Evolutionary conservation across 23 tunicate genomes (phyloP), one percentile per base, ranked within the genome.

Genomic region (Trididemnum nubilum): DNA sequence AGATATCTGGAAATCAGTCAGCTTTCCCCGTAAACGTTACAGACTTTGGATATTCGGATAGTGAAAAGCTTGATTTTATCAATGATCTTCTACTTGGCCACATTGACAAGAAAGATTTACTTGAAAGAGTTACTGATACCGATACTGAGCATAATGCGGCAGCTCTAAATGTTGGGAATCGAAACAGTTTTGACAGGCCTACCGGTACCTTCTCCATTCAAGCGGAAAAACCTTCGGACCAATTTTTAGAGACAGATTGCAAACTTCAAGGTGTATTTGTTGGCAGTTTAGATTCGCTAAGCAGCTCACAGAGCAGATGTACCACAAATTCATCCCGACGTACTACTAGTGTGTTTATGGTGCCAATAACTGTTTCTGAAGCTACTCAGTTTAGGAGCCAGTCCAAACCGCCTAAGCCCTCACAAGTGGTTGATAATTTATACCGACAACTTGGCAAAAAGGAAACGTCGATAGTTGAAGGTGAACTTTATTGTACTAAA

Each of bases 211-310:
- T n/a, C 5, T 12, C 67, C 22, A n/a, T n/a, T n/a, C n/a, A n/a
- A n/a, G n/a, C n/a, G n/a, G n/a, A n/a, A n/a, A n/a, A n/a, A n/a
- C n/a, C n/a, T n/a, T n/a, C n/a, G n/a, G n/a, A n/a, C n/a, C n/a
- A n/a, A n/a, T n/a, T n/a, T n/a, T n/a, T n/a, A n/a, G 67, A 21
- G 57, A 22, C 57, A 37, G 78, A 73, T 21, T 73, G 57, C 32
- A 73, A n/a, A 30, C 78, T 73, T 9, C 75, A 52, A 51, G 86
- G 86, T 29, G 86, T 82, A 1, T 82, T 82, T 69, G 86, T 82
- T 0, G 86, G 86, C 21, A 33, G 21, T 0, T 2, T 82, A 18
- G 78, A 71, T 7, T 12, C 82, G 19, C 27, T 22, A 25, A 60
- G 60, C 0, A 26, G 5, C 4, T 23, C 38, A 1, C 24, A 31